Conservation (phyloP, 53 echinoderm and acorn worm genomes). For the Hippasteria phrygiana region DNA sequence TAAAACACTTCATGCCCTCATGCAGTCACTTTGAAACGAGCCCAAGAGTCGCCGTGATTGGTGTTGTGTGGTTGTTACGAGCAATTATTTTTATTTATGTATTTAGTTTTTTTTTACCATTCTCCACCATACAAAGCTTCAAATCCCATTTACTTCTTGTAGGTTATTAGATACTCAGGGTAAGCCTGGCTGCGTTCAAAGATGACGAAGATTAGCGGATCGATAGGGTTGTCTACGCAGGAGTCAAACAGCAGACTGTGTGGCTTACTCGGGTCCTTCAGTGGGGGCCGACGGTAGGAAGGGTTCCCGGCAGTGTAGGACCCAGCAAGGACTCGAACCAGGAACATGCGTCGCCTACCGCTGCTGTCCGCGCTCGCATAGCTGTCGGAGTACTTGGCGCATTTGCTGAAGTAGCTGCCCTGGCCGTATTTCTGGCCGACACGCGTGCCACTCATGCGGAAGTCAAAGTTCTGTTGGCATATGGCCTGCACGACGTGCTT, state of each 20-base stretch:
- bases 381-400: constrained; percentile 56
- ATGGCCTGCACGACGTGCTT: constrained; percentile 34
- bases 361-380: constrained; percentile 21
- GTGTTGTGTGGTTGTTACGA: no score
- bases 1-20: no score
- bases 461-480: constrained; percentile 62
- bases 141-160: constrained; percentile 19
- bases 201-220: constrained; percentile 67
- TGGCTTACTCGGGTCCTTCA: constrained; percentile 6
- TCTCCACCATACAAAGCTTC: no score
- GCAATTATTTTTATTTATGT: no score
- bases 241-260: constrained; percentile 55
- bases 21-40: no score
- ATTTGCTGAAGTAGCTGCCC: constrained; percentile 62
- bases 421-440: constrained; percentile 57
- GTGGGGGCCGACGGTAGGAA: constrained; percentile 47
- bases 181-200: constrained; percentile 63
- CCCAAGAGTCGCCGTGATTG: no score
- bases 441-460: constrained; percentile 55
- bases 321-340: constrained; percentile 69
- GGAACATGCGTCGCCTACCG: constrained; percentile 47
- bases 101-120: no score
- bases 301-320: constrained; percentile 21
- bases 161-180: constrained; percentile 70
- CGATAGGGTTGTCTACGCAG: constrained; percentile 38